Conservation (phyloP, 2,113 vertebrate genomes). For the Glareola pratincola region DNA sequence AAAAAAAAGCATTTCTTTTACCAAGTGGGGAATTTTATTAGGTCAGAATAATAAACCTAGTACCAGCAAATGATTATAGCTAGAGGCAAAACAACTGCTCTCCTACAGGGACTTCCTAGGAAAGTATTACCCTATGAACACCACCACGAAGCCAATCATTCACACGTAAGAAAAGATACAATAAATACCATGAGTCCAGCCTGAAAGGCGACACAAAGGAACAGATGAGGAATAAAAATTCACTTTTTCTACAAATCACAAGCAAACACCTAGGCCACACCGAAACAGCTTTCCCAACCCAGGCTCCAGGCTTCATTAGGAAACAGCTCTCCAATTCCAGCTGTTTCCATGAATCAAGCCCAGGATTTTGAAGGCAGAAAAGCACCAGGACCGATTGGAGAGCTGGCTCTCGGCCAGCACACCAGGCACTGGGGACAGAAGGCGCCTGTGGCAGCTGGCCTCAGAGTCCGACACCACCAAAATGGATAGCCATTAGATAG, state of each 20-base stretch:
- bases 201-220: background rate
- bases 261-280: background rate
- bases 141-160: background rate
- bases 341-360: background rate
- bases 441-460: background rate
- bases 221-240: background rate
- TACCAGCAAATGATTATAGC: background rate
- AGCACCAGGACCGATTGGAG: background rate
- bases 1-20: background rate
- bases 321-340: background rate
- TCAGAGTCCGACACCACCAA: background rate
- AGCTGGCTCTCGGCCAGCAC: background rate
- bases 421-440: background rate
- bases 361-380: background rate
- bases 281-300: background rate
- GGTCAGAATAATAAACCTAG: slow-evolving; percentile 34
- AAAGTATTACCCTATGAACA: background rate
- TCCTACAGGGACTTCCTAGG: background rate
- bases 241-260: background rate
- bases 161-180: background rate
- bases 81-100: slow-evolving; percentile 5
- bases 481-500: background rate
- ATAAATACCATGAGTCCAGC: background rate
- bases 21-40: slow-evolving; percentile 24
- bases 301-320: background rate